Evolutionary conservation across 2,113 vertebrate species (phyloP).

Genomic region (Urocynchramus pylzowi): DNA sequence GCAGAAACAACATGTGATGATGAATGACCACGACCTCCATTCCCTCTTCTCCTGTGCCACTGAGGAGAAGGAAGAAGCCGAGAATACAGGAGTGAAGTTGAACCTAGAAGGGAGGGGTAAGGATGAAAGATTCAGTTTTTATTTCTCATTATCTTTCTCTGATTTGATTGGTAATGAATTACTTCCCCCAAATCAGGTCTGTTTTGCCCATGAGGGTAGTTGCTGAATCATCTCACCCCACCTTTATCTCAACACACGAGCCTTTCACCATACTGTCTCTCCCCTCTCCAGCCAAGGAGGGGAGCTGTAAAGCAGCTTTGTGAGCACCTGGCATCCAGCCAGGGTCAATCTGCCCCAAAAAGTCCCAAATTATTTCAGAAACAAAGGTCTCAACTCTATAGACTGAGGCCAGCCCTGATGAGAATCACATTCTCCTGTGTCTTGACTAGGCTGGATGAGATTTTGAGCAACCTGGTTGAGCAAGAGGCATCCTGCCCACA

Average conservation of each 20-base stretch:
- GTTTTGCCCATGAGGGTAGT: neutral
- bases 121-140: neutral
- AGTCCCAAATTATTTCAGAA: neutral
- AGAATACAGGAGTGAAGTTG: neutral
- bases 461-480: neutral
- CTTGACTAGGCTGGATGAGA: neutral
- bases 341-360: neutral
- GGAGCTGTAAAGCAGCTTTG: neutral
- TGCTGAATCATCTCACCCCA: neutral
- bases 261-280: neutral
- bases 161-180: neutral
- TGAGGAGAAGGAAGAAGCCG: neutral
- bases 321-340: neutral
- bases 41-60: neutral
- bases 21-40: neutral
- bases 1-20: neutral
- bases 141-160: neutral
- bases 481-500: rapidly evolving
- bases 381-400: neutral
- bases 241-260: neutral
- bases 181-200: neutral
- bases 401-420: neutral
- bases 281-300: neutral
- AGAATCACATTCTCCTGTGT: neutral
- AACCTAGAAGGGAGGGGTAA: neutral